These are phyloP conservation scores for Coreoperca whiteheadi DNA, from an alignment of 2,113 vertebrate genomes.

Conservation along the genomic window DNA sequence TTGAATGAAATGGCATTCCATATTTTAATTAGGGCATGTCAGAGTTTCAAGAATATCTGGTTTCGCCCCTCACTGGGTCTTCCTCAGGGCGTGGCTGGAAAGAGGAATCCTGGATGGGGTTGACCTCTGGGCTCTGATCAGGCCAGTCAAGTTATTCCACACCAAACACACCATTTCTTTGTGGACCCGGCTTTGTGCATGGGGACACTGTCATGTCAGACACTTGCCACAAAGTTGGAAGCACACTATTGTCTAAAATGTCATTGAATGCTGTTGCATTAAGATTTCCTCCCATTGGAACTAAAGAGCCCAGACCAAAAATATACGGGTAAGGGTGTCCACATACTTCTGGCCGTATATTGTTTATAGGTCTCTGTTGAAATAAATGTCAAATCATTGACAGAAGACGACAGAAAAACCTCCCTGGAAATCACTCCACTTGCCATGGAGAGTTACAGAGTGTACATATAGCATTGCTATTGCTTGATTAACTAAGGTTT, in stretches of 20 bases:
- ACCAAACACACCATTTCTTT: background rate
- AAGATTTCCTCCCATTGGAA: background rate
- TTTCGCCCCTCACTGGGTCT: too few species aligned
- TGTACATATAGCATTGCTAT: too few species aligned
- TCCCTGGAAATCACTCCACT: background rate
- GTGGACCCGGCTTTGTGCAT: background rate
- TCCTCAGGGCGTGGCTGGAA: too few species aligned
- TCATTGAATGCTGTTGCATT: background rate
- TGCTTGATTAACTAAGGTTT: background rate
- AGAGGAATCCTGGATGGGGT: too few species aligned
- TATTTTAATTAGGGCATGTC: too few species aligned
- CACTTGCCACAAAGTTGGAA: background rate
- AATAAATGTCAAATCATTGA: background rate
- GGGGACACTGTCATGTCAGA: background rate
- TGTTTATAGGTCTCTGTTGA: background rate
- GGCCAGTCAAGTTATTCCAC: background rate
- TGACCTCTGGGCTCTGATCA: background rate
- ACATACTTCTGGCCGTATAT: background rate
- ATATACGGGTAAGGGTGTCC: accelerated
- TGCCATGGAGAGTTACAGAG: background rate
- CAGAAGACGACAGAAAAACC: background rate
- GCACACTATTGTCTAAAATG: background rate
- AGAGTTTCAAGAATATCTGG: too few species aligned
- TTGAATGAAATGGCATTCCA: too few species aligned
- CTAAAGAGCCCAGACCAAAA: background rate